Percentiles rank a stretch among this genome's conserved stretches.
Evolutionary conservation across 1,140 invertebrate genomes (phyloP).

Genomic region (Aphelinus atriplicis): DNA sequence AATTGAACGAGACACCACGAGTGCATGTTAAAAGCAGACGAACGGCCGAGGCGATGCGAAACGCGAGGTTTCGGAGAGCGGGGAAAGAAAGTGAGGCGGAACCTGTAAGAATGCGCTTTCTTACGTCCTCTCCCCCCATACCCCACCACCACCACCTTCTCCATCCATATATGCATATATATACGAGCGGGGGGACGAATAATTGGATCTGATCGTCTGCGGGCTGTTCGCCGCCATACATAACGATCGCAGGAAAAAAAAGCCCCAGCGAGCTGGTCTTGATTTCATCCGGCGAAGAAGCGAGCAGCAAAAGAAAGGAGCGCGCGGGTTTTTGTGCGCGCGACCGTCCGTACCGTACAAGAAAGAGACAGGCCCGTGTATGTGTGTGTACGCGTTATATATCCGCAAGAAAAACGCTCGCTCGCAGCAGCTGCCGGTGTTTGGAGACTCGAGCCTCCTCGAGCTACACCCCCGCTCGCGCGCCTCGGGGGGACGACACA

Average conservation of each 20-base stretch:
- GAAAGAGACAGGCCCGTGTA: background rate
- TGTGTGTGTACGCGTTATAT: no score
- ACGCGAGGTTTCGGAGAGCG: no score
- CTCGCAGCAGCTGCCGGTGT: no score
- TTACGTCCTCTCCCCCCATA: background rate
- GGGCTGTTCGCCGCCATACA: conserved; percentile 24
- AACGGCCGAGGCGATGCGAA: no score
- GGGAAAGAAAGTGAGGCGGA: no score
- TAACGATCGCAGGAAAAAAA: conserved; percentile 46
- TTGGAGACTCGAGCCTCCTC: no score
- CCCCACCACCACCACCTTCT: no score
- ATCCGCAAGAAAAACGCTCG: no score
- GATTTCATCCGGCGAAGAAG: conserved; percentile 44
- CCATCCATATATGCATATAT: conserved; percentile 15
- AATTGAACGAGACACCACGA: no score
- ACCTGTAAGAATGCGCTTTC: background rate
- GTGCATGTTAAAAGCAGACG: no score
- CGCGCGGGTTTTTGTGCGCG: conserved; percentile 31
- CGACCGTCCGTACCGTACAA: background rate
- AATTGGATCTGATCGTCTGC: conserved; percentile 50
- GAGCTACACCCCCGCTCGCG: no score
- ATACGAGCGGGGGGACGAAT: conserved; percentile 41
- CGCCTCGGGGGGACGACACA: no score
- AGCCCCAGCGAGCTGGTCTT: conserved; percentile 37
- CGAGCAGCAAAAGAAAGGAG: conserved; percentile 43